Conservation (phyloP, 2,113 vertebrate genomes). For the Lota lota region DNA sequence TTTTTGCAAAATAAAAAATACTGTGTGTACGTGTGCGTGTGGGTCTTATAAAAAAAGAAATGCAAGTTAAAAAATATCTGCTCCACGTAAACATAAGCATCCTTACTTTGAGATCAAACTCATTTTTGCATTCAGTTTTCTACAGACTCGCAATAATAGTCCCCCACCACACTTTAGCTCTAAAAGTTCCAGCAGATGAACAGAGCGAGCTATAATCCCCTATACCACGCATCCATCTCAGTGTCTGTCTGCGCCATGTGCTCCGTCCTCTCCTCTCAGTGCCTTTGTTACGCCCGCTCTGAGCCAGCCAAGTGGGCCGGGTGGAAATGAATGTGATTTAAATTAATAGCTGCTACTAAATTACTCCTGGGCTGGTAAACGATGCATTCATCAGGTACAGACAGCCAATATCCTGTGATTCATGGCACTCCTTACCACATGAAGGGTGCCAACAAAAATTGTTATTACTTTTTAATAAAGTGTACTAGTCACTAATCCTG, state of each 20-base stretch:
- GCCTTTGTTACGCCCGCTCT: conserved; percentile 34
- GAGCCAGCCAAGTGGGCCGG: conserved; percentile 25
- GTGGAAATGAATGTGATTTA: conserved; percentile 99
- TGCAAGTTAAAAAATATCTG: conserved; percentile 53
- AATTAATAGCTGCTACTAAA: conserved; percentile 99
- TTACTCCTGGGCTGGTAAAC: conserved; percentile 99
- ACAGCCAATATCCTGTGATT: conserved; percentile 99
- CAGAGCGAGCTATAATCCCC: no score
- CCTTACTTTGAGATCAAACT: no score
- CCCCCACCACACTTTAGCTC: no score
- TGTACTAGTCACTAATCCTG: conserved; percentile 95
- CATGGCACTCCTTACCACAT: conserved; percentile 92
- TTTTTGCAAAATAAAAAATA: no score
- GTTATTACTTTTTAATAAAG: conserved; percentile 99
- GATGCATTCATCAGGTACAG: conserved; percentile 99
- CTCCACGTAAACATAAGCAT: conserved; percentile 70
- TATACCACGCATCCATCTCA: no score
- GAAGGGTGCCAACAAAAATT: conserved; percentile 99
- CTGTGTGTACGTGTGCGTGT: conserved; percentile 60
- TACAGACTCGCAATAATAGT: no score
- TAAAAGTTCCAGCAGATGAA: no score
- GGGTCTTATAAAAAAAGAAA: conserved; percentile 60
- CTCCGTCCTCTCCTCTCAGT: conserved; percentile 25
- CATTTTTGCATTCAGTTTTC: no score
- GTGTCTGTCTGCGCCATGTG: not conserved